Conservation (phyloP, 2,113 vertebrate species). For the Anarhynchus alexandrinus region DNA sequence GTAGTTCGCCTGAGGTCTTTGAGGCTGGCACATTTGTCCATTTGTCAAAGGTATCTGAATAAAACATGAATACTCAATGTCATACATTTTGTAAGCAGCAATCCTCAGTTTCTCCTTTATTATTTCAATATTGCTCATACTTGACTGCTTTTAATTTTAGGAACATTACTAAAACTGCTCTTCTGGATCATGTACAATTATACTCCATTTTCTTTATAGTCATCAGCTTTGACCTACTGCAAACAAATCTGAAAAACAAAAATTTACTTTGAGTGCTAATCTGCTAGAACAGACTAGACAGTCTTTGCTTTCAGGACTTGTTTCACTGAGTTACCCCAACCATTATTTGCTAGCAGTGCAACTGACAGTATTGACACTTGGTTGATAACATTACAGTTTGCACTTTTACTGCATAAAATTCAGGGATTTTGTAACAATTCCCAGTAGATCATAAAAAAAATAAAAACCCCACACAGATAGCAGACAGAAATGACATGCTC, state of each 20-base stretch:
- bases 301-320: background rate
- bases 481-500: background rate
- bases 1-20: conserved; percentile 79
- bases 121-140: background rate
- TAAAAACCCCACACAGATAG: background rate
- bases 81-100: background rate
- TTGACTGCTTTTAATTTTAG: background rate
- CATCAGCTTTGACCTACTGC: background rate
- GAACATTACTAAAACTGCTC: background rate
- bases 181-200: background rate
- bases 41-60: conserved; percentile 90
- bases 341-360: background rate
- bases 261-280: background rate
- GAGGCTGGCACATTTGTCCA: conserved; percentile 84
- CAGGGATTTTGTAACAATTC: background rate
- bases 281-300: background rate
- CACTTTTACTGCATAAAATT: background rate
- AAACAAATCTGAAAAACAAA: background rate
- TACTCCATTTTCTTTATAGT: background rate
- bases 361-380: background rate
- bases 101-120: background rate
- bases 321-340: background rate
- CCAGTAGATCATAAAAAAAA: background rate
- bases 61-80: conserved; percentile 51
- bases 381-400: background rate